phyloP scores from a whole-genome alignment of 2,888 invertebrate genomes.

The Drosophila glabriapex region DNA sequence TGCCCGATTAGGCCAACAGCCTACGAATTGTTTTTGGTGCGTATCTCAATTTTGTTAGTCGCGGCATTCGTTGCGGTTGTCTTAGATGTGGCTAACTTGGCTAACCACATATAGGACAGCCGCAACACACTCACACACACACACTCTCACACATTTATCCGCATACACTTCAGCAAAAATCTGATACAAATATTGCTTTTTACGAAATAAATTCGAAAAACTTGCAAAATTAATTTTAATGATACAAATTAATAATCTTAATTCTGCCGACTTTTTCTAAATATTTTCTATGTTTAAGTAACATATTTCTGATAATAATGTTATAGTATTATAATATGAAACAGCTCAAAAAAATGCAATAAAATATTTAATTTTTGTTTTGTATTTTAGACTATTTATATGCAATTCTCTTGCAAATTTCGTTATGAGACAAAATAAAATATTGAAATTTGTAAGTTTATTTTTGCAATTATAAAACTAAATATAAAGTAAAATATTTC shows the following conservation, averaged over 20 bases:
- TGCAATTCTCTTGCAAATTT: neutral
- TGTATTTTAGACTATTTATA: neutral
- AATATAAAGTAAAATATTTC: neutral
- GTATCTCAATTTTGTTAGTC: slow-evolving; percentile 54
- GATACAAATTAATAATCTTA: neutral
- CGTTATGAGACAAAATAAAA: neutral
- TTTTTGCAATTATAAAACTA: neutral
- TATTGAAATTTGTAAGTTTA: neutral
- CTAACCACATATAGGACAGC: slow-evolving; percentile 22
- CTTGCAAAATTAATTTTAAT: neutral
- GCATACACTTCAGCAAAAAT: neutral
- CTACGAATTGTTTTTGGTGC: slow-evolving; percentile 49
- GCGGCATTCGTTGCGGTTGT: slow-evolving; percentile 20
- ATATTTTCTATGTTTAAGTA: neutral
- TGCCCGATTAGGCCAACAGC: slow-evolving; percentile 57
- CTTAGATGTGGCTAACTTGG: slow-evolving; percentile 1
- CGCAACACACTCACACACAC: neutral
- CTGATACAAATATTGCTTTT: neutral
- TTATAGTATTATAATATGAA: too few species aligned
- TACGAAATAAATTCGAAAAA: neutral
- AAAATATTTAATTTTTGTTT: neutral
- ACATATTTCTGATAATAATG: neutral
- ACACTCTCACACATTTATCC: neutral
- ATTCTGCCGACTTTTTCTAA: neutral
- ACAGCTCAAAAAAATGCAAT: neutral